A percentile compares a stretch with the other conserved stretches of the same genome.
phyloP scores from a whole-genome alignment of 2,888 invertebrate species.

The Cryptosula pallasiana region DNA sequence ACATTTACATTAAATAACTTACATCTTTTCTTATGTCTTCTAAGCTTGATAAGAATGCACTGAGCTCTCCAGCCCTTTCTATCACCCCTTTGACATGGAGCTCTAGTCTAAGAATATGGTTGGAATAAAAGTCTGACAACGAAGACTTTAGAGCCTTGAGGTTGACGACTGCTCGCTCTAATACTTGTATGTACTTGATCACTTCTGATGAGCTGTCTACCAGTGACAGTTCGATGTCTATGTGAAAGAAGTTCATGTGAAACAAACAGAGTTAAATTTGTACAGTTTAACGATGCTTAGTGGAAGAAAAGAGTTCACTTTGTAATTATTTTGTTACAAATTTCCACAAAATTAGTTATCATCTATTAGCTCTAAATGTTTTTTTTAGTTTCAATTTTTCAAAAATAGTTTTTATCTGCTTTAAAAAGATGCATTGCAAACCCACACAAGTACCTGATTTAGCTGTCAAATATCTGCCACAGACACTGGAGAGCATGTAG shows the following conservation, averaged over 20 bases:
- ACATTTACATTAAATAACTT: neutral
- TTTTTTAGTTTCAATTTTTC: too few species aligned
- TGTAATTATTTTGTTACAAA: too few species aligned
- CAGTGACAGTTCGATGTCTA: constrained; percentile 1
- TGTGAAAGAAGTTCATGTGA: too few species aligned
- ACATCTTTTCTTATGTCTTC: constrained; percentile 15
- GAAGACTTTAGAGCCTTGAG: neutral
- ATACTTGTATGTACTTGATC: neutral
- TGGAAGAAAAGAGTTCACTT: too few species aligned
- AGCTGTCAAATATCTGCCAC: neutral
- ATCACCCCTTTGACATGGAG: neutral
- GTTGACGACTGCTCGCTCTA: neutral
- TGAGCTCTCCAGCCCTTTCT: constrained; percentile 6
- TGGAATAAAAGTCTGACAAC: neutral
- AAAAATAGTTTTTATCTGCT: too few species aligned
- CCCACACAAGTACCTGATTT: neutral
- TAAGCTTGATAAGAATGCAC: constrained; percentile 6
- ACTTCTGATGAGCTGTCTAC: neutral
- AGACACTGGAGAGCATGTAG: neutral
- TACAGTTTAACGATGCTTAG: too few species aligned
- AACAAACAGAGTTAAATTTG: neutral
- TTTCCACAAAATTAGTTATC: too few species aligned
- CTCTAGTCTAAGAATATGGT: neutral
- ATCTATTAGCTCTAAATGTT: too few species aligned
- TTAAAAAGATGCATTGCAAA: too few species aligned